Conservation (phyloP, 2,888 invertebrate species). For the Silvanus unidentatus region DNA sequence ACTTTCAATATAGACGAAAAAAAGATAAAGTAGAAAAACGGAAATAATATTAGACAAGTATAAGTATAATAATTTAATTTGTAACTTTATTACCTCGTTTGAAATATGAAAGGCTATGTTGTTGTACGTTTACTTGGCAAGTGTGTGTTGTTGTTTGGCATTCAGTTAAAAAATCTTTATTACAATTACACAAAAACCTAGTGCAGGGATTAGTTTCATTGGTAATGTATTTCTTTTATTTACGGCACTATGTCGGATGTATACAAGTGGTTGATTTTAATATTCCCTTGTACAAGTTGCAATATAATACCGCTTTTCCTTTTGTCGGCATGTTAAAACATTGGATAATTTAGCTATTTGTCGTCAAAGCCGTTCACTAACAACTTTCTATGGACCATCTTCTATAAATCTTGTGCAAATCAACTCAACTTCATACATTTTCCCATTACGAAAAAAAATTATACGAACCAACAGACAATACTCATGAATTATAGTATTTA, state of each 20-base stretch:
- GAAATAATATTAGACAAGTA: too few relatives aligned
- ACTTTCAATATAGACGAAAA: too few relatives aligned
- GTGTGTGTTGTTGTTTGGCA: background rate
- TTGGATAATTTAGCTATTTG: conserved; percentile 33
- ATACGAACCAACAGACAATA: too few relatives aligned
- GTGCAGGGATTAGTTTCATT: conserved; percentile 20
- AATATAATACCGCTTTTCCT: conserved; percentile 23
- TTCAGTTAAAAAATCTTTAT: background rate
- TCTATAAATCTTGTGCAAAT: conserved; percentile 25
- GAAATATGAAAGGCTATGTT: too few relatives aligned
- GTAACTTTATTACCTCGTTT: too few relatives aligned
- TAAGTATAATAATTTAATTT: too few relatives aligned
- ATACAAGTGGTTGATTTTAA: conserved; percentile 21
- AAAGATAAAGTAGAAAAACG: too few relatives aligned
- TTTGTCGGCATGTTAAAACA: conserved; percentile 30
- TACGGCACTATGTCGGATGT: conserved; percentile 12
- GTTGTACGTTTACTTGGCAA: too few relatives aligned
- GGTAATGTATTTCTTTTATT: conserved; percentile 18
- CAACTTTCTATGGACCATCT: conserved; percentile 27
- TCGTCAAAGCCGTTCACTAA: conserved; percentile 27
- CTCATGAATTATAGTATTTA: too few relatives aligned
- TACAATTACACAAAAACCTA: conserved; percentile 3
- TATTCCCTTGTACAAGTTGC: conserved; percentile 18
- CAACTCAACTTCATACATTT: conserved; percentile 1
- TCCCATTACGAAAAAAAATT: too few relatives aligned